phyloP scores from a whole-genome alignment of 2,797 vertebrate species.

The Sarcoramphus papa region DNA sequence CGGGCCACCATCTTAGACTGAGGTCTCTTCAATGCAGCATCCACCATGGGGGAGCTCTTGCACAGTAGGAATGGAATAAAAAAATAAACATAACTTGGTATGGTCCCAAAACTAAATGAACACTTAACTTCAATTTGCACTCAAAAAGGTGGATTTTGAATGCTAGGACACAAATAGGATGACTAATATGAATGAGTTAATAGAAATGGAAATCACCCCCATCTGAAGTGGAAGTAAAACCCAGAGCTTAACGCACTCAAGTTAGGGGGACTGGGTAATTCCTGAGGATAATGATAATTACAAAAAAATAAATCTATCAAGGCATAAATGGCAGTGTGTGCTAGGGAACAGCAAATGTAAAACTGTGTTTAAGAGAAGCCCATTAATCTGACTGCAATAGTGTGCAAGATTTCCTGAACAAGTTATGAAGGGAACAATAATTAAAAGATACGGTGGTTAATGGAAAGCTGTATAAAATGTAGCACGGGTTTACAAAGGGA shows the following conservation, averaged over 20 bases:
- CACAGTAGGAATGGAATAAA: not conserved
- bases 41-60: not conserved
- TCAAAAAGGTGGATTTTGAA: not conserved
- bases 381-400: not conserved
- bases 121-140: not conserved
- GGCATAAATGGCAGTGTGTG: not conserved
- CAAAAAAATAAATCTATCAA: conserved; percentile 32
- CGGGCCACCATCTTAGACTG: rapidly evolving
- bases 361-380: not conserved
- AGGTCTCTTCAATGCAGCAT: not conserved
- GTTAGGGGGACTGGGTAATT: not conserved
- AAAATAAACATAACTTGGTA: not conserved
- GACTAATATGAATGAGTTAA: not conserved
- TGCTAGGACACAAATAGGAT: not conserved
- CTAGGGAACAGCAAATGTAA: conserved; percentile 5
- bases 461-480: not conserved
- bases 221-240: conserved; percentile 10
- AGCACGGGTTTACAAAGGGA: not conserved
- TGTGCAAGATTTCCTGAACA: not conserved
- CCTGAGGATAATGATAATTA: conserved; percentile 7
- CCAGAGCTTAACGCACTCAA: not conserved
- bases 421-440: conserved; percentile 27
- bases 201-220: conserved; percentile 13
- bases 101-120: not conserved
- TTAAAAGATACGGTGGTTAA: conserved; percentile 25